Percentiles rank a stretch among this genome's conserved stretches.
These are phyloP conservation scores for Ormyrus labotus DNA, from an alignment of 2,888 invertebrate genomes.

Conservation along the genomic window DNA sequence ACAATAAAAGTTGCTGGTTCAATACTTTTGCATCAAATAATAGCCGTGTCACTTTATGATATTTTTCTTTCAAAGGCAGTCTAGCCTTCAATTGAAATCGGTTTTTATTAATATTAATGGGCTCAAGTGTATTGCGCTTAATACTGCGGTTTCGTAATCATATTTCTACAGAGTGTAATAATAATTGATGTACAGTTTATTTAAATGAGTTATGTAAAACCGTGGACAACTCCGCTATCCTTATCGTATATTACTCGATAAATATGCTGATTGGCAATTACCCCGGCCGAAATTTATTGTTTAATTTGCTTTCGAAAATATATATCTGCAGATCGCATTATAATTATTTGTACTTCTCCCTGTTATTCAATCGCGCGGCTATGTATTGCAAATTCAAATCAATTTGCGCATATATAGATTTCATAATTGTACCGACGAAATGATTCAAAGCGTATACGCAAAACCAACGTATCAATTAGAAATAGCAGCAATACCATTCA, in stretches of 20 bases:
- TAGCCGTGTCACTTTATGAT: background rate
- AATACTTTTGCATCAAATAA: no score
- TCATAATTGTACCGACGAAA: no score
- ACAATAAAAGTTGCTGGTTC: no score
- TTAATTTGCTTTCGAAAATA: background rate
- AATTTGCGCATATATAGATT: no score
- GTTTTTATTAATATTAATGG: constrained; percentile 10
- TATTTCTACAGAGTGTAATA: background rate
- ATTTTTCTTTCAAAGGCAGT: constrained; percentile 16
- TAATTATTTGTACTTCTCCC: no score
- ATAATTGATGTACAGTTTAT: background rate
- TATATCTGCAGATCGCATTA: background rate
- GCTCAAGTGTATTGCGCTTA: background rate
- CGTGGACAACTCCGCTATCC: no score
- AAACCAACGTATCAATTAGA: no score
- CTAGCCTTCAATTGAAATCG: background rate
- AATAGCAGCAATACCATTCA: no score
- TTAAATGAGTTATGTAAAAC: background rate
- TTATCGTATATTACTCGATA: background rate
- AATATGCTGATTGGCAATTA: constrained; percentile 1
- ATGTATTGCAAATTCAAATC: no score
- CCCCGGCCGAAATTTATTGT: no score
- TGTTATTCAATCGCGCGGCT: no score
- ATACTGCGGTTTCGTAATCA: background rate
- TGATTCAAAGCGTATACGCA: no score